A percentile compares a stretch with the other conserved stretches of the same genome.
Conservation (phyloP, 2,797 vertebrate species). For the Chromobotia macracanthus region DNA sequence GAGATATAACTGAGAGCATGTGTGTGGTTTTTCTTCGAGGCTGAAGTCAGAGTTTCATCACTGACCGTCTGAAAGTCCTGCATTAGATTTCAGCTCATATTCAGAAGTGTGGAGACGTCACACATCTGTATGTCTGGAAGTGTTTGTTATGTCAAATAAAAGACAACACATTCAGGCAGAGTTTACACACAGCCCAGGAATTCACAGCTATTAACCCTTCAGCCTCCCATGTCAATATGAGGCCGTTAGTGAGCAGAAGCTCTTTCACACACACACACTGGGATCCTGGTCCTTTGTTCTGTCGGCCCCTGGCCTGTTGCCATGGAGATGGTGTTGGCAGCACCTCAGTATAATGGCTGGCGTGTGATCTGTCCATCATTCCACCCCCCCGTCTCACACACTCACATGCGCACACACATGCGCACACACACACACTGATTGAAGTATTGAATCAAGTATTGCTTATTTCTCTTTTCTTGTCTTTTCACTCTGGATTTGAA, state of each 20-base stretch:
- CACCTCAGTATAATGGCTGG: slow-evolving; percentile 72
- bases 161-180: slow-evolving; percentile 63
- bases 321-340: slow-evolving; percentile 72
- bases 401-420: too few species aligned
- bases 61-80: not conserved
- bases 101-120: not conserved
- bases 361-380: slow-evolving; percentile 76
- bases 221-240: slow-evolving; percentile 77
- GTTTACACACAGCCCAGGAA: slow-evolving; percentile 74
- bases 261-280: slow-evolving; percentile 53
- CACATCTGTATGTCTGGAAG: slow-evolving; percentile 17
- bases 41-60: too few species aligned
- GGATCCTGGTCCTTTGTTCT: slow-evolving; percentile 73
- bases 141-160: slow-evolving; percentile 75
- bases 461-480: too few species aligned
- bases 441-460: too few species aligned
- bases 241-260: slow-evolving; percentile 60
- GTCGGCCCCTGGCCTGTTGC: slow-evolving; percentile 68
- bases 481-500: too few species aligned
- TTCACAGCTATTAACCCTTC: slow-evolving; percentile 77
- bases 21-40: too few species aligned
- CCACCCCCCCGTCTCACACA: slow-evolving; percentile 27
- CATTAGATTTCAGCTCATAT: slow-evolving; percentile 21
- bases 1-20: too few species aligned
- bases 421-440: slow-evolving; percentile 38